Percentiles rank a stretch among this genome's conserved stretches.
These are phyloP conservation scores for Rattus rattus DNA, from an alignment of 2,113 vertebrate species.

Conservation along the genomic window DNA sequence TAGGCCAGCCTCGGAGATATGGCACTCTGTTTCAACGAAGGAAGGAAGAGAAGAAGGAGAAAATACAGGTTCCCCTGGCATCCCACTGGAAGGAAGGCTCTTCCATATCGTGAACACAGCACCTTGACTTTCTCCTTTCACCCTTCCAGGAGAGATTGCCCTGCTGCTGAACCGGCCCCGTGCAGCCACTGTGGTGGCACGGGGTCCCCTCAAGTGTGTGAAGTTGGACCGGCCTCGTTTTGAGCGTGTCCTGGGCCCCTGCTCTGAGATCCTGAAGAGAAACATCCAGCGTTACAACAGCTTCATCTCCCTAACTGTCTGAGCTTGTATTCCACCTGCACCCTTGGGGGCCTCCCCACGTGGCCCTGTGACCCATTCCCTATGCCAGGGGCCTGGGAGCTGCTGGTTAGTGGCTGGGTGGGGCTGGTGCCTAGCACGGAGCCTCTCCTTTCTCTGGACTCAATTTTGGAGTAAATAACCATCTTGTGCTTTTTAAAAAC, in stretches of 20 bases:
- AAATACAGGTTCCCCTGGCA: neutral
- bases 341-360: too few relatives aligned
- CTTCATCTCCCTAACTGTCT: constrained; percentile 98
- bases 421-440: neutral
- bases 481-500: constrained; percentile 53
- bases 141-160: constrained; percentile 93
- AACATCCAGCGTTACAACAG: constrained; percentile 99
- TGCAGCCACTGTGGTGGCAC: constrained; percentile 95
- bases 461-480: constrained; percentile 47
- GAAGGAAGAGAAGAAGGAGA: neutral
- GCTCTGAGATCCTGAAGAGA: constrained; percentile 97
- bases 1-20: neutral
- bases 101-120: neutral
- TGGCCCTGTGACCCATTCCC: neutral
- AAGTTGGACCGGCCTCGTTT: constrained; percentile 98
- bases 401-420: neutral
- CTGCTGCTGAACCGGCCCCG: constrained; percentile 95
- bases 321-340: neutral
- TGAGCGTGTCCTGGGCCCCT: constrained; percentile 96
- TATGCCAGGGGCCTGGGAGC: neutral
- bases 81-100: neutral
- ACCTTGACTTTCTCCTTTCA: neutral
- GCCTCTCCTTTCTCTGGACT: constrained; percentile 40
- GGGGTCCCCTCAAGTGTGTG: constrained; percentile 95
- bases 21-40: neutral